Evolutionary conservation across 2,888 invertebrate species (phyloP), one percentile per base, ranked within the genome.

Genomic region (Sesia bembeciformis): DNA sequence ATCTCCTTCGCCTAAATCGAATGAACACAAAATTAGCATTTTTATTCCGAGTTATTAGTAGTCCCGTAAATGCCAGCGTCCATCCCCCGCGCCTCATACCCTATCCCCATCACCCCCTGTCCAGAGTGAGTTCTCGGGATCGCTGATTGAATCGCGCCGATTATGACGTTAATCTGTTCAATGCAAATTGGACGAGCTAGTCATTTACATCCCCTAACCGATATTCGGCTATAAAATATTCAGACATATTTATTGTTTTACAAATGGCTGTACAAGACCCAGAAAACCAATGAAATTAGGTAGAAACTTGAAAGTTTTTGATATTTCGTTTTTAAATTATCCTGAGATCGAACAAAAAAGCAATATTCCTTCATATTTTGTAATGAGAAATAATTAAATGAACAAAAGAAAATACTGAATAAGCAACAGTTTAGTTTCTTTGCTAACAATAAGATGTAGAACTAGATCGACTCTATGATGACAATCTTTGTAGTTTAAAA

Each of bases 151-250:
- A 86, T 87, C 85, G 79, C 76, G 72, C 76, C 82, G 88, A 87
- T 87, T 88, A 89, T 89, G 87, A 87, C 87, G 84, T 84, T 89
- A 88, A 89, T 89, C 88, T 85, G 85, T 84, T 85, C 84, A 81
- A 87, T 87, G 88, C 83, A 89, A 88, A 89, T 89, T 88, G 86
- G 79, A 84, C 79, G 79, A 84, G 78, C 73, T 80, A 82, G 83
- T 81, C 84, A 84, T 88, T 87, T 84, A 84, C 85, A 87, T 85
- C 82, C 80, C 84, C 84, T 85, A 84, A 84, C 81, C 84, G 78
- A 80, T 75, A 80, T 78, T 78, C 68, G 72, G 72, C 76, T 76
- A 78, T 81, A 76, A 84, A 83, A 86, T 86, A 84, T 85, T 87
- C 78, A 81, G 79, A 81, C 82, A 50, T 39, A 39, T 50, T 38